A percentile compares a stretch with the other conserved stretches of the same genome.
Evolutionary conservation across 2,113 vertebrate genomes (phyloP).

Genomic region (Scatophagus argus): DNA sequence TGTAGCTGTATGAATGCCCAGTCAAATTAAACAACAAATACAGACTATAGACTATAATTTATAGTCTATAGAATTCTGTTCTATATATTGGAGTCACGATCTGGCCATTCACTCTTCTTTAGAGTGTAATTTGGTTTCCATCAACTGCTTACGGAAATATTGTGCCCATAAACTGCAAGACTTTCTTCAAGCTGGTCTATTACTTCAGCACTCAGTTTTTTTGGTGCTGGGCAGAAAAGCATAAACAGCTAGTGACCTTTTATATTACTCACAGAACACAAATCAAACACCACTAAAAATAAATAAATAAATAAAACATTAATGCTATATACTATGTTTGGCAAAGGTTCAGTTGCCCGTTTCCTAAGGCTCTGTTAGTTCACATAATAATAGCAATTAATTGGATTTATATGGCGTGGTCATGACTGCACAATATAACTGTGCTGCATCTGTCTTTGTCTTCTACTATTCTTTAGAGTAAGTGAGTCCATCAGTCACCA

Average conservation of each 20-base stretch:
- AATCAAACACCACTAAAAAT: too few relatives aligned
- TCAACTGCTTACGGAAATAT: neutral
- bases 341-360: neutral
- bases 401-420: neutral
- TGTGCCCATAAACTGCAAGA: neutral
- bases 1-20: too few relatives aligned
- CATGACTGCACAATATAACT: neutral
- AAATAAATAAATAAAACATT: neutral
- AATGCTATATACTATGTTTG: neutral
- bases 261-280: neutral
- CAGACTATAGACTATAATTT: too few relatives aligned
- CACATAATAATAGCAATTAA: neutral
- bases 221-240: neutral
- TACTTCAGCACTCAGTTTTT: neutral
- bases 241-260: neutral
- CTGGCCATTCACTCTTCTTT: neutral
- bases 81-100: neutral
- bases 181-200: neutral
- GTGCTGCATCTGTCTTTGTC: neutral
- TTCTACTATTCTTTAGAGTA: constrained; percentile 4
- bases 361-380: neutral
- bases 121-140: neutral
- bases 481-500: constrained; percentile 49
- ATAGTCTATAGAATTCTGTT: too few relatives aligned
- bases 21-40: too few relatives aligned